Evolutionary conservation across 2,888 invertebrate genomes (phyloP), one percentile per base, ranked within the genome.

Genomic region (Cenopis cana): DNA sequence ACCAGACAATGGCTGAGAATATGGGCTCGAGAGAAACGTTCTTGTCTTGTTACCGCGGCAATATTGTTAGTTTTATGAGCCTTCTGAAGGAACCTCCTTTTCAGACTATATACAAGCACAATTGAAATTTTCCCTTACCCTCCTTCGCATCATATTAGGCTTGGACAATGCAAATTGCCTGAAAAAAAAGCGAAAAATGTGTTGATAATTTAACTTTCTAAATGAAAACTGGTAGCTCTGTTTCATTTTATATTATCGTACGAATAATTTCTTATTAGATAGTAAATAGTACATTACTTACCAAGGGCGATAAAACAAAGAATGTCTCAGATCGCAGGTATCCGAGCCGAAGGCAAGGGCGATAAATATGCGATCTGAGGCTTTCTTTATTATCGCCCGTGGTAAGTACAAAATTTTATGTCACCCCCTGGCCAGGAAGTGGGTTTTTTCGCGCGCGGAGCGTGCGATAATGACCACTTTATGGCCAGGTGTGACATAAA

Each of bases 61-160:
- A 90, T 90, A 90, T 93, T 91, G 91, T 93, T 92, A 92, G 90
- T 90, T 91, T 92, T 92, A 89, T 90, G 89, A 89, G 86, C 86
- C 82, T 87, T 84, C 84, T 85, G 81, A 84, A 83, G 83, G 82
- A 88, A 88, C 85, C 88, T 86, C 89, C 89, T 89, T 89, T 89
- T 80, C 81, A 76, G 77, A 56, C 68, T 57, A 68, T 71, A 69
- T 66, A 65, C 65, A 71, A 73, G 74, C 74, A 73, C 74, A 74
- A 71, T 71, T 61, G 71, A 67, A 75, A 72, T 73, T 72, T 73
- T 68, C 62, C 68, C 68, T 50, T 59, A 50, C 72, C 61, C 61
- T 65, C 61, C 74, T 71, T 71, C 75, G 67, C 70, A 68, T 75
- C 66, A 55, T 69, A n/a, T n/a, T n/a, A 64, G 71, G 56, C 70